Evolutionary conservation across 2,113 vertebrate species (phyloP).

Genomic region (Hyla sarda): DNA sequence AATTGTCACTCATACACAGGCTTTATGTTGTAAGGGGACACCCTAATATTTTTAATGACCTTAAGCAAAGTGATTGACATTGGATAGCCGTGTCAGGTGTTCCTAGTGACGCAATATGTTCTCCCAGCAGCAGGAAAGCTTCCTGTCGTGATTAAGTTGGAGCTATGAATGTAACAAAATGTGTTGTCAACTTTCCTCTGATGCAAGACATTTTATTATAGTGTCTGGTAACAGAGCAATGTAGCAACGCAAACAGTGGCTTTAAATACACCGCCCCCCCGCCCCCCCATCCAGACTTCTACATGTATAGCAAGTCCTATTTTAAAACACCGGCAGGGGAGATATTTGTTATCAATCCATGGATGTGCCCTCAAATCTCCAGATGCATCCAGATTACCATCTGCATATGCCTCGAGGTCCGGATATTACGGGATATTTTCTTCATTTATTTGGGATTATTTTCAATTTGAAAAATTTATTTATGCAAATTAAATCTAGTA

Average conservation of each 20-base stretch:
- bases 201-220: conserved; percentile 92
- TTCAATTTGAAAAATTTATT: not conserved
- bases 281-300: conserved; percentile 53
- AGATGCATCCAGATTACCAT: not conserved
- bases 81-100: conserved; percentile 83
- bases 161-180: conserved; percentile 86
- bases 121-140: conserved; percentile 77
- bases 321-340: conserved; percentile 62
- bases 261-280: conserved; percentile 75
- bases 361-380: not conserved
- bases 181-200: conserved; percentile 89
- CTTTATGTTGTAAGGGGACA: conserved; percentile 79
- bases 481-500: too few species aligned
- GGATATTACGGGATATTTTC: not conserved
- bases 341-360: conserved; percentile 9
- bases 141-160: conserved; percentile 77
- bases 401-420: not conserved
- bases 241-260: conserved; percentile 84
- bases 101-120: conserved; percentile 78
- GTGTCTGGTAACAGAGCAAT: conserved; percentile 83
- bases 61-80: conserved; percentile 83
- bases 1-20: conserved; percentile 74
- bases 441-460: not conserved
- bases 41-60: conserved; percentile 81
- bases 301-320: conserved; percentile 65